phyloP scores from a whole-genome alignment of 2,888 invertebrate species.

The Trichopoda pennipes region DNA sequence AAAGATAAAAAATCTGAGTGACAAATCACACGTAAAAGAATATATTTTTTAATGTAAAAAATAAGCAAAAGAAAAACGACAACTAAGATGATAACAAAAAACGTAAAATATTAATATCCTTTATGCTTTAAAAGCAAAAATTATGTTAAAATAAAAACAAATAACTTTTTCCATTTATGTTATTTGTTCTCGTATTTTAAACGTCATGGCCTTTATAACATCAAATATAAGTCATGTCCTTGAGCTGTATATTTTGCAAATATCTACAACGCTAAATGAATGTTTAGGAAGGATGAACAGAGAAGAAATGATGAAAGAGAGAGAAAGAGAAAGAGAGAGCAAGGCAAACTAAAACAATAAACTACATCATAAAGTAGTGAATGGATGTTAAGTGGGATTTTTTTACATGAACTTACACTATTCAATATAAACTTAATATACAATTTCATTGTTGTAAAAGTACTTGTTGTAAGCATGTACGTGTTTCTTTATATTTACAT shows the following conservation, averaged over 20 bases:
- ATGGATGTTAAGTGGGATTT: conserved; percentile 60
- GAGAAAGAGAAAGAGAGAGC: too few relatives aligned
- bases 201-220: conserved; percentile 56
- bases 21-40: too few relatives aligned
- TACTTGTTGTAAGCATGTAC: neutral
- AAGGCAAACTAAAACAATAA: conserved; percentile 49
- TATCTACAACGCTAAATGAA: neutral
- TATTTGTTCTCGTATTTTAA: conserved; percentile 47
- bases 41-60: neutral
- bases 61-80: conserved; percentile 10
- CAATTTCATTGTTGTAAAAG: neutral
- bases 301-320: neutral
- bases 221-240: conserved; percentile 64
- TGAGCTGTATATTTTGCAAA: conserved; percentile 55
- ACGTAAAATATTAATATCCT: conserved; percentile 5
- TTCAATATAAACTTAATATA: conserved; percentile 54
- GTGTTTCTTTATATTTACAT: neutral
- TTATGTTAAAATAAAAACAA: neutral
- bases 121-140: conserved; percentile 32
- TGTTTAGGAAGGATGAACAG: neutral
- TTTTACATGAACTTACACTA: conserved; percentile 56
- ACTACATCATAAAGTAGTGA: conserved; percentile 31
- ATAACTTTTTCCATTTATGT: conserved; percentile 12
- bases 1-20: neutral
- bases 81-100: conserved; percentile 19